Conservation (phyloP, 2,888 invertebrate genomes). For the Tethea ocularis region DNA sequence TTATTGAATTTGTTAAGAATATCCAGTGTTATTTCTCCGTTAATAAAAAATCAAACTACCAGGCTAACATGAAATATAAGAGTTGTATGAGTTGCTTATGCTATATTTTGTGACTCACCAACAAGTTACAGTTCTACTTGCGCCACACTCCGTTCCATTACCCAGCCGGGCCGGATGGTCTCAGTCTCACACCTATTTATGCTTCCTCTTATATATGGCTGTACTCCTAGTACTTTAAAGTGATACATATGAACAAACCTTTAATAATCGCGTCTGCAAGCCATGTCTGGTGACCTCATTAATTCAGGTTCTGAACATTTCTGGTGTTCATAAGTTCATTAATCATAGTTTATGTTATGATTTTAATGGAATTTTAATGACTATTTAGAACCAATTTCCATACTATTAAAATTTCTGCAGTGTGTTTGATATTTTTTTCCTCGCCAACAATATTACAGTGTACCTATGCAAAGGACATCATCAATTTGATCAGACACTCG, state of each 20-base stretch:
- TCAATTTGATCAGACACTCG: neutral
- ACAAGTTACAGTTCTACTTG: constrained; percentile 28
- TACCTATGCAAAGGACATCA: neutral
- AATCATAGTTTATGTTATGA: neutral
- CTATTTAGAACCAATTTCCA: neutral
- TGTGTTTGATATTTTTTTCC: neutral
- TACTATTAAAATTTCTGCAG: neutral
- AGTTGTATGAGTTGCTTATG: neutral
- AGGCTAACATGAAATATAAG: neutral
- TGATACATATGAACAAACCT: constrained; percentile 28
- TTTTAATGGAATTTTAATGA: neutral
- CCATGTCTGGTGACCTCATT: constrained; percentile 5
- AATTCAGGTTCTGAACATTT: neutral
- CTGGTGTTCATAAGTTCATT: neutral
- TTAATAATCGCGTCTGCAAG: constrained; percentile 10
- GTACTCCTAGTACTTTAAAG: constrained; percentile 61
- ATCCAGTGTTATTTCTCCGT: neutral
- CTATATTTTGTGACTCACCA: neutral
- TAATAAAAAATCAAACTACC: neutral
- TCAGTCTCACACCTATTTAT: constrained; percentile 81
- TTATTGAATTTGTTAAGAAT: neutral
- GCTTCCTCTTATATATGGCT: constrained; percentile 71
- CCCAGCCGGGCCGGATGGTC: constrained; percentile 76
- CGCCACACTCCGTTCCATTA: constrained; percentile 58
- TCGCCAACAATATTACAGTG: no score